Evolutionary conservation across 2,888 invertebrate species (phyloP).

Genomic region (Malachius bipustulatus): DNA sequence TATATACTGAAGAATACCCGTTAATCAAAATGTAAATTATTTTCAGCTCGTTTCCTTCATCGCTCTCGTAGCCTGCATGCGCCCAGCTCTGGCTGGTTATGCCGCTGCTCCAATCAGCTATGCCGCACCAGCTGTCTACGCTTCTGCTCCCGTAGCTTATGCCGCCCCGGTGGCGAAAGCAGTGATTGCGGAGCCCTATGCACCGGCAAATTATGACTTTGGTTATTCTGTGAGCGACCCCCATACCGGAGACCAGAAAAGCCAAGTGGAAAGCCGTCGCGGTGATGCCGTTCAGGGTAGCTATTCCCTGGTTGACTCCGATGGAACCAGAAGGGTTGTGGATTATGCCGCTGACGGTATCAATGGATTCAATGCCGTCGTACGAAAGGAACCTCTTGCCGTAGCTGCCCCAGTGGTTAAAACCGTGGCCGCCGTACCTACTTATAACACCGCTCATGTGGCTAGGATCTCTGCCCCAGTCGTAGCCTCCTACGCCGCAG

Average conservation of each 20-base stretch:
- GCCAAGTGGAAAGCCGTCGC: slow-evolving; percentile 49
- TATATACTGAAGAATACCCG: no score
- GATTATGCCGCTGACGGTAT: slow-evolving; percentile 46
- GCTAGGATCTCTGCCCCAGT: slow-evolving; percentile 17
- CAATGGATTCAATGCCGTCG: slow-evolving; percentile 45
- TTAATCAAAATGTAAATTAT: no score
- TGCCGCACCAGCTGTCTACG: slow-evolving; percentile 4
- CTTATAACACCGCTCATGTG: slow-evolving; percentile 6
- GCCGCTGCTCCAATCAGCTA: slow-evolving; percentile 3
- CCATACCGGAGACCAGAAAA: slow-evolving; percentile 45
- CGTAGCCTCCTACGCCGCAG: slow-evolving; percentile 7
- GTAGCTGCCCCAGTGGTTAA: slow-evolving; percentile 34
- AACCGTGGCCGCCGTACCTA: slow-evolving; percentile 13
- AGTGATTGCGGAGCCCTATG: slow-evolving; percentile 8
- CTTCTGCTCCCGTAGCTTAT: slow-evolving; percentile 7
- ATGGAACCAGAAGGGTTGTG: slow-evolving; percentile 51
- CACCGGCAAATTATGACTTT: background rate
- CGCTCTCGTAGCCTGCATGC: slow-evolving; percentile 17
- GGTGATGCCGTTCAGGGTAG: slow-evolving; percentile 53
- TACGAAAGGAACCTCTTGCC: slow-evolving; percentile 40
- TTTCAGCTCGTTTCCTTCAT: slow-evolving; percentile 19
- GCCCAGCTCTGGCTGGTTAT: slow-evolving; percentile 17
- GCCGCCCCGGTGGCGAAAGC: slow-evolving; percentile 8
- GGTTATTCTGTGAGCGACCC: slow-evolving; percentile 44
- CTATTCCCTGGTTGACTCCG: slow-evolving; percentile 45